A percentile compares a stretch with the other conserved stretches of the same genome.
phyloP scores from a whole-genome alignment of 2,113 vertebrate genomes.

The Forbesichthys agassizii region DNA sequence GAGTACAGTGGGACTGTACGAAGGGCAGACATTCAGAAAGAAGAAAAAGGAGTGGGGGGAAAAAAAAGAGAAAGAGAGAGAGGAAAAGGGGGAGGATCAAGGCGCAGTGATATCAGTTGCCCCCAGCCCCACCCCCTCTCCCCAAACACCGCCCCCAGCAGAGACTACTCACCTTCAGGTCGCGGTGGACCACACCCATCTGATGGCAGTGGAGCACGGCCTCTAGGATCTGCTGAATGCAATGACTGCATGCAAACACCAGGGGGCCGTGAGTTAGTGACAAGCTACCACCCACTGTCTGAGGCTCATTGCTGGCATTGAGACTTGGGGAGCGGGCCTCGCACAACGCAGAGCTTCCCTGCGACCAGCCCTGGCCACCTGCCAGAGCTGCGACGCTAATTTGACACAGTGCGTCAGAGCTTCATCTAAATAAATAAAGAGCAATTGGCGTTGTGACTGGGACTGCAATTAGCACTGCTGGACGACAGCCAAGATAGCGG shows the following conservation, averaged over 20 bases:
- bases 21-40: not conserved
- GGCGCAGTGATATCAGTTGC: not conserved
- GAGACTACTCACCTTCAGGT: constrained; percentile 91
- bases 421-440: too few relatives aligned
- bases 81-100: not conserved
- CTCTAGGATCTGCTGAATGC: constrained; percentile 99
- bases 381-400: too few relatives aligned
- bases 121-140: not conserved
- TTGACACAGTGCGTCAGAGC: too few relatives aligned
- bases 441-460: too few relatives aligned
- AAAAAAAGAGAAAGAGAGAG: not conserved
- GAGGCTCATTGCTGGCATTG: constrained; percentile 71
- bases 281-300: constrained; percentile 79
- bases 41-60: not conserved
- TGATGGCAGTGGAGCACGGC: constrained; percentile 98
- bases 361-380: too few relatives aligned
- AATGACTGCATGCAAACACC: constrained; percentile 99
- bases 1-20: not conserved
- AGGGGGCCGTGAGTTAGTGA: constrained; percentile 89
- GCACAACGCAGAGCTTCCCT: constrained; percentile 8
- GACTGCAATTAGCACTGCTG: too few relatives aligned
- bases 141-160: constrained; percentile 2
- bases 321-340: constrained; percentile 59
- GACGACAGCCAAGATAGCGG: too few relatives aligned
- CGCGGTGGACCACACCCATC: constrained; percentile 97